Conservation (phyloP, 2,797 vertebrate species). For the Pangasius krempfi region DNA sequence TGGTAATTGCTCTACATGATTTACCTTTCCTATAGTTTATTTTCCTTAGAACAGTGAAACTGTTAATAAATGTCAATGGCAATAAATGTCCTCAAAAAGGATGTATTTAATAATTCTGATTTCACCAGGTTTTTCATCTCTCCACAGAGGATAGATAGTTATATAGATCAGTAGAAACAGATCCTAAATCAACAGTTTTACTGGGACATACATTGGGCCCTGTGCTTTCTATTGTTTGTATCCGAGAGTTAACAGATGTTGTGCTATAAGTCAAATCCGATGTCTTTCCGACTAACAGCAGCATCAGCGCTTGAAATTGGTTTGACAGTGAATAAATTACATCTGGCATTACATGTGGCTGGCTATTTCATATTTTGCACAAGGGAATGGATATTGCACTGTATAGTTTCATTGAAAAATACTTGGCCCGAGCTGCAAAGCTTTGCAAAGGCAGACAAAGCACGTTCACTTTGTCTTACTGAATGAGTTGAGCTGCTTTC, state of each 20-base stretch:
- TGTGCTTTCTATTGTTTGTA: conserved; percentile 26
- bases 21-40: conserved; percentile 13
- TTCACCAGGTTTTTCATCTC: conserved; percentile 5
- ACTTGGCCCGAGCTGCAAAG: conserved; percentile 58
- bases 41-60: conserved; percentile 4
- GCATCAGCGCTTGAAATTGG: conserved; percentile 48
- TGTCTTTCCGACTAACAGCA: conserved; percentile 38
- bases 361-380: conserved; percentile 59
- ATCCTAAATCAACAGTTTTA: conserved; percentile 30
- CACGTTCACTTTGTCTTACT: conserved; percentile 60
- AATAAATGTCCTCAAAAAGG: conserved; percentile 24
- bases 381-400: conserved; percentile 58
- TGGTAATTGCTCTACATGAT: neutral
- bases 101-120: conserved; percentile 29
- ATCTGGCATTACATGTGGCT: conserved; percentile 56
- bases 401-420: conserved; percentile 62
- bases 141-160: conserved; percentile 13
- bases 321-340: conserved; percentile 55
- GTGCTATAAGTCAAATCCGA: conserved; percentile 43
- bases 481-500: conserved; percentile 60
- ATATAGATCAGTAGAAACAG: conserved; percentile 19
- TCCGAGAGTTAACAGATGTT: conserved; percentile 27
- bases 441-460: conserved; percentile 54
- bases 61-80: conserved; percentile 6
- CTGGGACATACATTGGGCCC: neutral